These are phyloP conservation scores for Pagetopsis macropterus DNA, from an alignment of 2,797 vertebrate species.

Conservation along the genomic window DNA sequence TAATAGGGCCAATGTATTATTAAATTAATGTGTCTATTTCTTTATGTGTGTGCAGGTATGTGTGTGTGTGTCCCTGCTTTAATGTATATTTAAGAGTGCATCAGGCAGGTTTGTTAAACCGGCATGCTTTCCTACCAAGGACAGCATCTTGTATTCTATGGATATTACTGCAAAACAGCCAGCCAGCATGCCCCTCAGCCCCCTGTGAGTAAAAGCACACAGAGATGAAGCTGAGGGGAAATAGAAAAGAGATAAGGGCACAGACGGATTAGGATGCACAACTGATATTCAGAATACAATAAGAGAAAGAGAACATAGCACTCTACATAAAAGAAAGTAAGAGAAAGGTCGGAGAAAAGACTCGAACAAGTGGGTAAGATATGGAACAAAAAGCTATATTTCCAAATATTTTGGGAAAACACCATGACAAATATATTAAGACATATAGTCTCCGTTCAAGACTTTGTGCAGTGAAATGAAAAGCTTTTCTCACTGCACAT, in stretches of 20 bases:
- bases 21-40: conserved; percentile 25
- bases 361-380: conserved; percentile 26
- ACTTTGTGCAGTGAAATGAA: conserved; percentile 37
- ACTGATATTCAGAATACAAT: conserved; percentile 61
- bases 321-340: conserved; percentile 7
- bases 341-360: conserved; percentile 59
- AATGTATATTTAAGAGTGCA: conserved; percentile 2
- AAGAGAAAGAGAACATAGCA: conserved; percentile 33
- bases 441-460: conserved; percentile 38
- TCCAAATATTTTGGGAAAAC: conserved; percentile 38
- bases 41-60: conserved; percentile 28
- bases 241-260: conserved; percentile 48
- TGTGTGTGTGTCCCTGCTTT: conserved; percentile 17
- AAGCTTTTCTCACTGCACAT: conserved; percentile 32
- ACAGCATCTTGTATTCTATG: conserved; percentile 58
- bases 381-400: conserved; percentile 39
- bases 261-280: conserved; percentile 53
- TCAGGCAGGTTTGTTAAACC: conserved; percentile 36
- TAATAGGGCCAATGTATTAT: conserved; percentile 30
- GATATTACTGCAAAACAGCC: conserved; percentile 42
- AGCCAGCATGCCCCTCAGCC: conserved; percentile 40
- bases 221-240: conserved; percentile 27
- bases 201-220: conserved; percentile 51
- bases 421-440: conserved; percentile 11
- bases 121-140: conserved; percentile 48